phyloP scores from a whole-genome alignment of 1,140 invertebrate species.

The Leucophenga varia region DNA sequence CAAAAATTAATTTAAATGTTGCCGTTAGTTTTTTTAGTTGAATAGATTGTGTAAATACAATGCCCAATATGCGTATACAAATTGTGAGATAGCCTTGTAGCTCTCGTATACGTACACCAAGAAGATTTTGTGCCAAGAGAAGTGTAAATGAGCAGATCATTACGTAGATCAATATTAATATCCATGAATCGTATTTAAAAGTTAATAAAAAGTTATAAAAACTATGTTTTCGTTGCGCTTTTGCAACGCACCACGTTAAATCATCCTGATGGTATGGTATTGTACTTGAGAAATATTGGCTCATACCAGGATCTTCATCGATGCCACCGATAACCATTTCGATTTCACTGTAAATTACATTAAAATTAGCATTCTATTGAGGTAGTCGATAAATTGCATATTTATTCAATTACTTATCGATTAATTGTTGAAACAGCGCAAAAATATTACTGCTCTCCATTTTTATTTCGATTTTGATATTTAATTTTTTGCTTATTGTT shows the following conservation, averaged over 20 bases:
- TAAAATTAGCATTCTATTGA: background rate
- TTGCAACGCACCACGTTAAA: constrained; percentile 50
- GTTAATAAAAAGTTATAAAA: constrained; percentile 45
- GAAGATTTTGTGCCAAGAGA: constrained; percentile 21
- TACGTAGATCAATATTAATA: constrained; percentile 28
- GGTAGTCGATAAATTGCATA: background rate
- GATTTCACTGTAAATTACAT: constrained; percentile 25
- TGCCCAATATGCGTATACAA: constrained; percentile 28
- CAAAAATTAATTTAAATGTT: constrained; percentile 25
- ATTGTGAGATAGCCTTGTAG: constrained; percentile 28
- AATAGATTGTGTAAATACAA: constrained; percentile 33
- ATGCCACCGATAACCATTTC: constrained; percentile 50
- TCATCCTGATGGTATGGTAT: constrained; percentile 48
- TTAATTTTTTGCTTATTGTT: constrained; percentile 40
- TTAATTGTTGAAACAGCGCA: constrained; percentile 45
- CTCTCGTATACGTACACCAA: constrained; percentile 4
- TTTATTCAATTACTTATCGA: constrained; percentile 33
- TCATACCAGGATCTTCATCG: constrained; percentile 47
- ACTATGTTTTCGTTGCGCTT: constrained; percentile 29
- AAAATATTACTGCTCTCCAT: constrained; percentile 44
- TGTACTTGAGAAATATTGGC: constrained; percentile 44
- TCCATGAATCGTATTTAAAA: constrained; percentile 26
- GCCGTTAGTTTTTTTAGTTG: constrained; percentile 11
- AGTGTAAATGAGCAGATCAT: constrained; percentile 26
- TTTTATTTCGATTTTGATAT: constrained; percentile 39